Evolutionary conservation across 2,797 vertebrate genomes (phyloP).

Genomic region (Cryptoprocta ferox): DNA sequence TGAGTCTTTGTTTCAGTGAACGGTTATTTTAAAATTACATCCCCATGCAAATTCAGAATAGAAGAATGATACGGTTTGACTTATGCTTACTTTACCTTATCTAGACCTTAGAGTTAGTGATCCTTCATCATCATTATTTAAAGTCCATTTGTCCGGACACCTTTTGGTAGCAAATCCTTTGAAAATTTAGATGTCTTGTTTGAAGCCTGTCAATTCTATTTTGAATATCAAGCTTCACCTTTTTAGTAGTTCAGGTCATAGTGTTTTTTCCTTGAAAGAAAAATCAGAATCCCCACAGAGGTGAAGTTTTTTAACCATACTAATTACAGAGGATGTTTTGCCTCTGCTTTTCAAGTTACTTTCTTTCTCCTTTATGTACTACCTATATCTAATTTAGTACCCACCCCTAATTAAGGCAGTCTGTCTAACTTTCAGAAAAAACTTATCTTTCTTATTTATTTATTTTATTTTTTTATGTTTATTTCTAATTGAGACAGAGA

Average conservation of each 20-base stretch:
- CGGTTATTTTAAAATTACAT: not conserved
- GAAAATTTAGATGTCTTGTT: slow-evolving; percentile 15
- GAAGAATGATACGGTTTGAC: not conserved
- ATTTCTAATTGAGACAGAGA: not conserved
- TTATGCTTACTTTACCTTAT: not conserved
- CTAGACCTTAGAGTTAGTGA: slow-evolving; percentile 13
- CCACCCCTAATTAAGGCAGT: not conserved
- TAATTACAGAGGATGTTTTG: not conserved
- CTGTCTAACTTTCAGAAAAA: slow-evolving; percentile 1
- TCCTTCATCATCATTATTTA: slow-evolving; percentile 3
- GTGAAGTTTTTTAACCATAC: not conserved
- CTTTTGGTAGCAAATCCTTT: not conserved
- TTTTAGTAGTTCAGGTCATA: not conserved
- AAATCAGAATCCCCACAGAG: not conserved
- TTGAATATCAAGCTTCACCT: slow-evolving; percentile 25
- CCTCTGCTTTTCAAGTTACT: not conserved
- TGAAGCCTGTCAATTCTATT: not conserved
- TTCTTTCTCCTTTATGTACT: not conserved
- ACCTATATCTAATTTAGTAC: not conserved
- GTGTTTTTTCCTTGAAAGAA: not conserved
- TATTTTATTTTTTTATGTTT: too few relatives aligned
- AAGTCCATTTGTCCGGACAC: not conserved
- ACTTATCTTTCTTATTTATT: not conserved
- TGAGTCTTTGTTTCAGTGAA: not conserved
- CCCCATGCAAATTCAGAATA: not conserved